A percentile compares a stretch with the other conserved stretches of the same genome.
Conservation (phyloP, 1,140 invertebrate genomes). For the Bombus picipes region DNA sequence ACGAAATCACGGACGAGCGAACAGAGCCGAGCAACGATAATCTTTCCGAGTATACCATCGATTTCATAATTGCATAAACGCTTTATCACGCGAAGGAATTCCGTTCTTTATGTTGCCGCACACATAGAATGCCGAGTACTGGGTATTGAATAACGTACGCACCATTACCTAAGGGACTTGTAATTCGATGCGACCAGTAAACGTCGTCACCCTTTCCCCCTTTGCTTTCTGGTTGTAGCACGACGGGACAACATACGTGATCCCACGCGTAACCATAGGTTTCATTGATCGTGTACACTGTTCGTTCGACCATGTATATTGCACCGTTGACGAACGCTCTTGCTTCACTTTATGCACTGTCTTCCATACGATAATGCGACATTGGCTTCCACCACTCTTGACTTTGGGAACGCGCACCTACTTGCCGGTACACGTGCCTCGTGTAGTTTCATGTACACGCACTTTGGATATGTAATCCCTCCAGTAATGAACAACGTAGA, state of each 20-base stretch:
- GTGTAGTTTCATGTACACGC: background rate
- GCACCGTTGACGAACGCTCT: slow-evolving; percentile 42
- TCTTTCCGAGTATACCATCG: background rate
- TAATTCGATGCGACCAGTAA: slow-evolving; percentile 69
- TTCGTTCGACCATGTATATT: slow-evolving; percentile 48
- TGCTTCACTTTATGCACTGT: slow-evolving; percentile 38
- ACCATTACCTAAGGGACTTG: slow-evolving; percentile 67
- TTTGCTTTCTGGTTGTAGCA: slow-evolving; percentile 45
- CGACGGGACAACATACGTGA: slow-evolving; percentile 63
- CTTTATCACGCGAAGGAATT: slow-evolving; percentile 31
- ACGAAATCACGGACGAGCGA: background rate
- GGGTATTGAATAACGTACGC: slow-evolving; percentile 68
- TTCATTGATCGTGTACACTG: slow-evolving; percentile 60
- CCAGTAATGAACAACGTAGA: slow-evolving; percentile 21
- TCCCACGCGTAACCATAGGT: slow-evolving; percentile 65
- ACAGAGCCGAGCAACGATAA: background rate
- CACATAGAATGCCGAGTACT: slow-evolving; percentile 29
- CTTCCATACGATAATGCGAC: slow-evolving; percentile 31
- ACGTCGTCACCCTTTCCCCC: slow-evolving; percentile 60
- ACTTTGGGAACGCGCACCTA: slow-evolving; percentile 17
- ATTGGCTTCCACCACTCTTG: slow-evolving; percentile 6
- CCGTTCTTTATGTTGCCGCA: background rate
- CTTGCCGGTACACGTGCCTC: slow-evolving; percentile 19
- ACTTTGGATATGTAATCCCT: slow-evolving; percentile 13
- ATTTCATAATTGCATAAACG: slow-evolving; percentile 15